Percentiles rank a stretch among this genome's conserved stretches.
phyloP scores from a whole-genome alignment of 2,113 vertebrate genomes.

The Crypturellus undulatus region DNA sequence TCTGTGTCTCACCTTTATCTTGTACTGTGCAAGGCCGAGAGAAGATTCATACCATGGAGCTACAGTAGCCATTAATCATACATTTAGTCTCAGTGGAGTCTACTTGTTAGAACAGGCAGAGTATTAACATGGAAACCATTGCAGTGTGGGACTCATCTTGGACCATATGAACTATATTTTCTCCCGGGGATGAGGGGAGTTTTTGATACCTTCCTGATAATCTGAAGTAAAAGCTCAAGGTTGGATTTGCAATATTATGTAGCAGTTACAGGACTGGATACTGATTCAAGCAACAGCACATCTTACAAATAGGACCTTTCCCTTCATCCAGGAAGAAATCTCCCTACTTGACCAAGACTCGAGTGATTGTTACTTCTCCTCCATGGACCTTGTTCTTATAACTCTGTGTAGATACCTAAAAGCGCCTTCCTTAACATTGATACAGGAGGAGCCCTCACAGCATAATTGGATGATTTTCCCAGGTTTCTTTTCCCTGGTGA shows the following conservation, averaged over 20 bases:
- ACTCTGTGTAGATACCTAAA: neutral
- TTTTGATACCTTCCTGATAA: neutral
- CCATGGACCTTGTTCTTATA: neutral
- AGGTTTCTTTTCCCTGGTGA: neutral
- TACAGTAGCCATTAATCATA: neutral
- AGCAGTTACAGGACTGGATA: rapidly evolving
- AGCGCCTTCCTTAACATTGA: neutral
- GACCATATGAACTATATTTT: neutral
- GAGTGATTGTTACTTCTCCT: neutral
- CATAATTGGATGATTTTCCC: neutral
- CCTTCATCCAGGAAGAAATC: neutral
- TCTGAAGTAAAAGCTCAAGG: neutral
- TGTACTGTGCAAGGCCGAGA: neutral
- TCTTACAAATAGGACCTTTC: neutral
- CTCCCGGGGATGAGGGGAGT: neutral
- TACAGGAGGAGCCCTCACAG: neutral
- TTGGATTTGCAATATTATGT: neutral
- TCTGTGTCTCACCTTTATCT: neutral
- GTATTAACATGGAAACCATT: neutral
- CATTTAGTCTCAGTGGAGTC: neutral
- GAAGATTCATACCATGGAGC: neutral
- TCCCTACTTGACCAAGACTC: neutral
- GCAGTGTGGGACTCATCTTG: neutral
- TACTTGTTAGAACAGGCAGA: neutral
- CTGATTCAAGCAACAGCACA: neutral